Conservation (phyloP, 2,113 vertebrate species). For the Myxocyprinus asiaticus region DNA sequence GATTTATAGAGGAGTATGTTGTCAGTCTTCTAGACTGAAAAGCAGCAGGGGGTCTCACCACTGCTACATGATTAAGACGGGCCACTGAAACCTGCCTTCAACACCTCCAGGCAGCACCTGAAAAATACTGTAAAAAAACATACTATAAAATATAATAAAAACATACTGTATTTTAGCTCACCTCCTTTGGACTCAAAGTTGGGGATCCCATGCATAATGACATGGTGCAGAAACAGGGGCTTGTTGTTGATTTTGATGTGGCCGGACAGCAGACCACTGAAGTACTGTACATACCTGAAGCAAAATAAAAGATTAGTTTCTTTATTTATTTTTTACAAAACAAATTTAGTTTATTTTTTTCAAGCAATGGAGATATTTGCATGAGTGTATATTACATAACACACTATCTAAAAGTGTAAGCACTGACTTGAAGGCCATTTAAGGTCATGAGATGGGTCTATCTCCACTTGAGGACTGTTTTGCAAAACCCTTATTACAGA, state of each 20-base stretch:
- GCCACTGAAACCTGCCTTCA: conserved; percentile 9
- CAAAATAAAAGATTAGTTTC: neutral
- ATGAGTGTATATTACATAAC: neutral
- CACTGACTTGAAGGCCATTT: conserved; percentile 15
- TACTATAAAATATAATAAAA: too few relatives aligned
- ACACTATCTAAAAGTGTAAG: neutral
- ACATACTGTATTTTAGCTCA: conserved; percentile 50
- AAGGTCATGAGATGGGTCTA: conserved; percentile 11
- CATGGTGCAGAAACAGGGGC: conserved; percentile 94
- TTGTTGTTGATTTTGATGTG: conserved; percentile 99
- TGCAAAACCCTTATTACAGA: neutral
- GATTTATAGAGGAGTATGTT: neutral
- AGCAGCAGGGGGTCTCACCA: neutral
- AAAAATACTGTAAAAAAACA: neutral
- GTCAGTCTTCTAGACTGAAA: conserved; percentile 7
- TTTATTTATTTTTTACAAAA: too few relatives aligned
- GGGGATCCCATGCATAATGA: conserved; percentile 98
- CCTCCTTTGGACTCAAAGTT: conserved; percentile 97
- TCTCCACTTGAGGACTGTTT: neutral
- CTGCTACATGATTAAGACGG: neutral
- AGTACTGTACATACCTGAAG: conserved; percentile 93
- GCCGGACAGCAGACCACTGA: conserved; percentile 93
- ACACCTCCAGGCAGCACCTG: neutral
- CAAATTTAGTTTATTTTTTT: too few relatives aligned
- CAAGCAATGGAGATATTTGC: neutral